Base-by-base conservation (phyloP, 2,888 invertebrate species). In the Pseudolycoriella hygida region DNA sequence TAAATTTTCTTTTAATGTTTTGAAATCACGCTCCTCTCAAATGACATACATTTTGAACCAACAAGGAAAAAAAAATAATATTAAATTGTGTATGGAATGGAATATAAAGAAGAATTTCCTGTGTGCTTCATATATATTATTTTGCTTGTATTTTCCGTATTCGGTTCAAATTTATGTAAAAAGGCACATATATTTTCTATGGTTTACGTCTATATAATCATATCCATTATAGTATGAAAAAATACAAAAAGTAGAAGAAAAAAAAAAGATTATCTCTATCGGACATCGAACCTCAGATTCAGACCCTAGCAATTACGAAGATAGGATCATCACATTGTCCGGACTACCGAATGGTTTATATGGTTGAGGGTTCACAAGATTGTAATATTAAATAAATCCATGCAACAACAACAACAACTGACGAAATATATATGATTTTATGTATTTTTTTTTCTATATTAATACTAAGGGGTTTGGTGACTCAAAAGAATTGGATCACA, bases 401-500 rank as follows among this genome's bases (percentile, higher is more conserved):
- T 39, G 14, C 17, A 17, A 11, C 10, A 15, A 11, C 39, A 39
- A 17, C 39, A 39, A 39, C 17, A 39, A 39, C 25, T 25, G 25
- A 25, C 17, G 17, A 39, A 15, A 39, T 39, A 39, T 39, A 39
- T 4, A 17, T 39, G 15, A 15, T 3, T 6, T 17, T 17, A 17
- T 39, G 6, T 39, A 17, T 17, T 39, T 17, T 4, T 17, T 39
- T 4, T 6, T 15, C 25, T 25, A 25, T 25, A 25, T 25, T 25
- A 25, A 25, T 15, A 17, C 11, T 39, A 11, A 17, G 17, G 17
- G 39, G 17, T 39, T 39, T 39, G 39, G 39, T 17, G 39, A 39
- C 39, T 39, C 39, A 39, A 39, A 39, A 39, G 39, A 39, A 39
- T 39, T 39, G 39, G 17, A 39, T 39, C 39, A 39, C 39, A 39